phyloP scores from a whole-genome alignment of 2,888 invertebrate genomes.

The Lissonota sp. region DNA sequence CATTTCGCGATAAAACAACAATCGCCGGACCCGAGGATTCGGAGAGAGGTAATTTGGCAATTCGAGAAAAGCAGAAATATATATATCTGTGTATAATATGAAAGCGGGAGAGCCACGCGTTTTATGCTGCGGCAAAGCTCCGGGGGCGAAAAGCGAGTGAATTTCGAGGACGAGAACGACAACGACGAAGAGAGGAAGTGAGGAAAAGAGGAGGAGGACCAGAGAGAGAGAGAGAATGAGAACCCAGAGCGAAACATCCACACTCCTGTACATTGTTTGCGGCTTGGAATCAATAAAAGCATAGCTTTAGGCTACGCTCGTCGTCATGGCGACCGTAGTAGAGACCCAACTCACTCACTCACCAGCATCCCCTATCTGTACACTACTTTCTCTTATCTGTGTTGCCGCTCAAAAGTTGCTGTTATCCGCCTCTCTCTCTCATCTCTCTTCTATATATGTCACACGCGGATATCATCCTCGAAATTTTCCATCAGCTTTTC shows the following conservation, averaged over 20 bases:
- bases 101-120: not conserved
- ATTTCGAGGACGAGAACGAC: slow-evolving; percentile 13
- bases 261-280: slow-evolving; percentile 83
- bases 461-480: slow-evolving; percentile 72
- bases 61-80: slow-evolving; percentile 28
- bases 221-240: slow-evolving; percentile 59
- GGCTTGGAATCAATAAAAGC: slow-evolving; percentile 84
- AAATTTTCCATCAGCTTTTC: slow-evolving; percentile 69
- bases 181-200: slow-evolving; percentile 19
- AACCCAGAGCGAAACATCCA: slow-evolving; percentile 83
- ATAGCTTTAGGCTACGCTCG: slow-evolving; percentile 83
- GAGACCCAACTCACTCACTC: slow-evolving; percentile 76
- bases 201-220: slow-evolving; percentile 14
- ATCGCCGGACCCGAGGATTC: slow-evolving; percentile 46
- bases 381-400: slow-evolving; percentile 33
- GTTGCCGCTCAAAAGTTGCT: slow-evolving; percentile 2
- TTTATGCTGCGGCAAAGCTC: too few relatives aligned
- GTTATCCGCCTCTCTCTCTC: slow-evolving; percentile 52
- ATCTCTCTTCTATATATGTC: slow-evolving; percentile 37
- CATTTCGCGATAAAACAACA: slow-evolving; percentile 14
- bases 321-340: slow-evolving; percentile 80
- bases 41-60: slow-evolving; percentile 49
- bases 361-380: slow-evolving; percentile 39
- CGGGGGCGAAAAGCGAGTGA: slow-evolving; percentile 27
- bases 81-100: not conserved